phyloP scores from a whole-genome alignment of 2,113 vertebrate genomes.

The Lasiurus cinereus region DNA sequence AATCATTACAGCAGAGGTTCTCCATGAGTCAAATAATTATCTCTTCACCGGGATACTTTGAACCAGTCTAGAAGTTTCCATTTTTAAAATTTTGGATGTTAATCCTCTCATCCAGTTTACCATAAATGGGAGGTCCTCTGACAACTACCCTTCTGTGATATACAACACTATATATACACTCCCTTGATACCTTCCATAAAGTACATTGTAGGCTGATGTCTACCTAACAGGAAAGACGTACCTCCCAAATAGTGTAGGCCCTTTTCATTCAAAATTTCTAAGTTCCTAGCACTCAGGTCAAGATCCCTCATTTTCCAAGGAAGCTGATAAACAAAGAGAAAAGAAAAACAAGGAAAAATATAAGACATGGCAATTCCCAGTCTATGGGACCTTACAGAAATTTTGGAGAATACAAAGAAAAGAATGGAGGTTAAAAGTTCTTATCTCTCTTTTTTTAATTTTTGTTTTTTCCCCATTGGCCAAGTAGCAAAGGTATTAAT shows the following conservation, averaged over 20 bases:
- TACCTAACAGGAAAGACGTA: constrained; percentile 25
- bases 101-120: constrained; percentile 39
- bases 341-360: constrained; percentile 28
- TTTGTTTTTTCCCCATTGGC: neutral
- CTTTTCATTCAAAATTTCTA: constrained; percentile 57
- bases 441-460: neutral
- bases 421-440: constrained; percentile 29
- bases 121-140: constrained; percentile 42
- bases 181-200: neutral
- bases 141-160: constrained; percentile 5
- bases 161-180: neutral
- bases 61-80: constrained; percentile 34
- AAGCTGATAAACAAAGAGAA: constrained; percentile 54
- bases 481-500: constrained; percentile 54
- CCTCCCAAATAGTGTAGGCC: constrained; percentile 2
- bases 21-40: neutral
- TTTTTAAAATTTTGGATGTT: constrained; percentile 40
- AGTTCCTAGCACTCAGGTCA: neutral
- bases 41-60: constrained; percentile 30
- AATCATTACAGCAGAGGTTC: neutral
- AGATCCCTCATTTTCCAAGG: constrained; percentile 41
- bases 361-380: constrained; percentile 1
- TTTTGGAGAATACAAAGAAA: constrained; percentile 21
- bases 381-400: neutral
- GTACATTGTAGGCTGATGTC: neutral